A percentile compares a stretch with the other conserved stretches of the same genome.
Evolutionary conservation across 64 coral and sea anemone species (phyloP).

Genomic region (Porites lutea): DNA sequence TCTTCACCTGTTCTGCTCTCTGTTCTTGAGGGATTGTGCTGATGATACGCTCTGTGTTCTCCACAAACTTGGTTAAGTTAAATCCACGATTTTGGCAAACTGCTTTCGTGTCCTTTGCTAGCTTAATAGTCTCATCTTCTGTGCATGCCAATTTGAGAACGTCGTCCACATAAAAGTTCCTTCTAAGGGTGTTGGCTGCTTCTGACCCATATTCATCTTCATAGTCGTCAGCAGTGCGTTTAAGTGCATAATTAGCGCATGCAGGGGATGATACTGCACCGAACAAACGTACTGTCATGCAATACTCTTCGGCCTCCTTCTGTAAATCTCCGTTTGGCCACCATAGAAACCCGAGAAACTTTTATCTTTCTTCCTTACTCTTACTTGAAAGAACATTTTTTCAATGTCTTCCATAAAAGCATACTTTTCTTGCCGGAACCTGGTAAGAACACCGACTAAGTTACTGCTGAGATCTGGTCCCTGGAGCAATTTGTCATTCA

Average conservation of each 20-base stretch:
- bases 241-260: no score
- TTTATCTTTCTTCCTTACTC: background rate
- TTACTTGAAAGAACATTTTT: constrained; percentile 32
- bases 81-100: constrained; percentile 38
- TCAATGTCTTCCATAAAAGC: constrained; percentile 14
- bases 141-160: background rate
- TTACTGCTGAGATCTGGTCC: constrained; percentile 52
- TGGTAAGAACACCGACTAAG: constrained; percentile 50
- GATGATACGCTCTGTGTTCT: constrained; percentile 38
- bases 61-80: constrained; percentile 63
- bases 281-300: no score
- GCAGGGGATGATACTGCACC: no score
- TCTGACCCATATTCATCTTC: no score
- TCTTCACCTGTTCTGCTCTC: constrained; percentile 46
- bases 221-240: no score
- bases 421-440: constrained; percentile 40
- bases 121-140: constrained; percentile 16
- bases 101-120: constrained; percentile 1
- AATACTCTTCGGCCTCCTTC: background rate
- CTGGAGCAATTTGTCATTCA: constrained; percentile 52
- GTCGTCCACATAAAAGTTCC: no score
- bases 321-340: background rate
- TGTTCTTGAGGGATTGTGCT: constrained; percentile 37
- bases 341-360: background rate
- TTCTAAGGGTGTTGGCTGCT: no score